phyloP scores from a whole-genome alignment of 2,888 invertebrate species.

The Tiphia femorata region DNA sequence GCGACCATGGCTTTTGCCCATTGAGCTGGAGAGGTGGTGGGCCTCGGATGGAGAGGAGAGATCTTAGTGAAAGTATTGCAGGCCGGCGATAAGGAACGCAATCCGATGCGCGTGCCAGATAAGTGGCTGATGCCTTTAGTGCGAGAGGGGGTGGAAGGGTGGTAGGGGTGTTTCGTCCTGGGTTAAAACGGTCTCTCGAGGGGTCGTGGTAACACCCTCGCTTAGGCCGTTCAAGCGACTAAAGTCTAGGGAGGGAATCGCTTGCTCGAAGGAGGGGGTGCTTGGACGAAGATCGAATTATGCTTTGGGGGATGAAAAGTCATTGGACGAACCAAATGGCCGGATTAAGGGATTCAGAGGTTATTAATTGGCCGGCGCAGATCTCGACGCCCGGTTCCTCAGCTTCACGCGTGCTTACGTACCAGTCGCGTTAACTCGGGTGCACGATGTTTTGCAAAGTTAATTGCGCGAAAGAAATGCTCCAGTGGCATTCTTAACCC shows the following conservation, averaged over 20 bases:
- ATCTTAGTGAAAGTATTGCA: slow-evolving; percentile 66
- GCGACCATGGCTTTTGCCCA: slow-evolving; percentile 10
- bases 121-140: slow-evolving; percentile 66
- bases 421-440: too few species aligned
- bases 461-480: too few species aligned
- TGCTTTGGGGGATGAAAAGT: slow-evolving; percentile 62
- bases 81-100: slow-evolving; percentile 67
- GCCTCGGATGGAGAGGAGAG: slow-evolving; percentile 26
- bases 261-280: too few species aligned
- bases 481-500: too few species aligned
- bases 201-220: slow-evolving; percentile 58
- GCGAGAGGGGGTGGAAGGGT: slow-evolving; percentile 43
- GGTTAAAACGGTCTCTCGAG: slow-evolving; percentile 52
- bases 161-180: slow-evolving; percentile 50
- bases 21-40: slow-evolving; percentile 8
- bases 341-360: slow-evolving; percentile 63
- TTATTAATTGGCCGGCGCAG: slow-evolving; percentile 55
- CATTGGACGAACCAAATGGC: slow-evolving; percentile 65
- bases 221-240: slow-evolving; percentile 46
- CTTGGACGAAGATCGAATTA: slow-evolving; percentile 64
- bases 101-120: slow-evolving; percentile 70
- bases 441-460: too few species aligned
- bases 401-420: not conserved
- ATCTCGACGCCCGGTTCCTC: not conserved
- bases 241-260: slow-evolving; percentile 40